A percentile compares a stretch with the other conserved stretches of the same genome.
Conservation (phyloP, 2,888 invertebrate genomes). For the Acleris holmiana region DNA sequence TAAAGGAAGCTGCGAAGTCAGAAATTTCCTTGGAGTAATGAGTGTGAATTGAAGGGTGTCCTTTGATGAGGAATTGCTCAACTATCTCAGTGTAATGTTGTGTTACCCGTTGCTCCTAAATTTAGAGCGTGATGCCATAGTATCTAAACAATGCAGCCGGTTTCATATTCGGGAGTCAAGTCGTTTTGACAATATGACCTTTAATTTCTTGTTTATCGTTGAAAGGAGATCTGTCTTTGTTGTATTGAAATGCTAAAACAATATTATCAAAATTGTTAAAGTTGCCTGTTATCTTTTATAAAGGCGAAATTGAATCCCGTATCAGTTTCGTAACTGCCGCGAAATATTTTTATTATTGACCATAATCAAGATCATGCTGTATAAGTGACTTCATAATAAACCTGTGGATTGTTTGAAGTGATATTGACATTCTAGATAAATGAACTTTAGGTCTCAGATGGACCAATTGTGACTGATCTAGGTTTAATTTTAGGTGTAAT, state of each 20-base stretch:
- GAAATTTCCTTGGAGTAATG: constrained; percentile 4
- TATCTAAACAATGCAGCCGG: not conserved
- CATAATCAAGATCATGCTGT: not conserved
- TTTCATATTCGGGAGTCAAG: not conserved
- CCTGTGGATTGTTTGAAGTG: constrained; percentile 13
- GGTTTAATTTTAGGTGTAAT: constrained; percentile 53
- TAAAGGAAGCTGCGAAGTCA: not conserved
- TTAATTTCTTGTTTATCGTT: not conserved
- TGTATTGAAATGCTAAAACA: not conserved
- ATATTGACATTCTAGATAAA: constrained; percentile 12
- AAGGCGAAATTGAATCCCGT: no score
- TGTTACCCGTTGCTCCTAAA: not conserved
- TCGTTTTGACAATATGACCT: not conserved
- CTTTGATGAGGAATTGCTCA: constrained; percentile 21
- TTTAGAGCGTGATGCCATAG: constrained; percentile 2
- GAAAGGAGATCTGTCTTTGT: constrained; percentile 12
- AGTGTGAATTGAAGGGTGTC: not conserved
- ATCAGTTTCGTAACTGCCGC: not conserved
- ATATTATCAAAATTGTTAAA: no score
- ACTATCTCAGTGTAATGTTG: constrained; percentile 18
- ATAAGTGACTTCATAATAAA: no score
- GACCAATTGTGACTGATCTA: constrained; percentile 73
- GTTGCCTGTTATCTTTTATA: no score
- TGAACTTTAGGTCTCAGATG: constrained; percentile 6
- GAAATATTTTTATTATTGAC: not conserved